A percentile compares a stretch with the other conserved stretches of the same genome.
phyloP scores from a whole-genome alignment of 2,888 invertebrate species.

The Linnaemya tessellans region DNA sequence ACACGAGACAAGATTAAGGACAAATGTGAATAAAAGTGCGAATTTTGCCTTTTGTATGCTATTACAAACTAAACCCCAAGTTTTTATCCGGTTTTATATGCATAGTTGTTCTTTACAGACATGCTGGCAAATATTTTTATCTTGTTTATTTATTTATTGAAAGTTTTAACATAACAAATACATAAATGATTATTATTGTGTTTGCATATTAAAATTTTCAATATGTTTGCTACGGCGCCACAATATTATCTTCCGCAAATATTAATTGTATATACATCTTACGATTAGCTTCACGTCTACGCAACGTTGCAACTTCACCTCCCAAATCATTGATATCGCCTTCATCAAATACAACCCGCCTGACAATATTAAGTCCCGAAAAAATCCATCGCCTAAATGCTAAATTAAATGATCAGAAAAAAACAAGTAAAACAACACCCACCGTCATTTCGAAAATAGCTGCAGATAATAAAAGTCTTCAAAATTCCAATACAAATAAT shows the following conservation, averaged over 20 bases:
- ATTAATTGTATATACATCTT: not conserved
- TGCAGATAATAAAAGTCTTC: constrained; percentile 41
- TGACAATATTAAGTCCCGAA: constrained; percentile 82
- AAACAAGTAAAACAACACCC: constrained; percentile 74
- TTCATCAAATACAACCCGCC: constrained; percentile 75
- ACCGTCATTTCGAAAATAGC: constrained; percentile 33
- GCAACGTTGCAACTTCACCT: constrained; percentile 61
- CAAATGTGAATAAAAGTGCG: no score
- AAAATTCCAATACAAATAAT: constrained; percentile 47
- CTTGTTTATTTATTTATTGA: no score
- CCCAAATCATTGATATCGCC: constrained; percentile 41
- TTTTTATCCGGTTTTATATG: no score
- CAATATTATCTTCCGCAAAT: not conserved
- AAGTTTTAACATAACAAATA: no score
- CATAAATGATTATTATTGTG: no score
- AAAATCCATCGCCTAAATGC: constrained; percentile 81
- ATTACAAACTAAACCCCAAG: no score
- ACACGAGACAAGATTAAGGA: no score
- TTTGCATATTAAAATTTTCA: no score
- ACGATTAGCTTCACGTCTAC: constrained; percentile 63
- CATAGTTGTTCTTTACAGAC: no score
- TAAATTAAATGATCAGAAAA: constrained; percentile 80
- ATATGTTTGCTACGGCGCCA: no score
- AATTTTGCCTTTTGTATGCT: no score
- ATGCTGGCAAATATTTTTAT: no score